A percentile compares a stretch with the other conserved stretches of the same genome.
Conservation (phyloP, 64 coral and sea anemone species). For the Platygyra sinensis region DNA sequence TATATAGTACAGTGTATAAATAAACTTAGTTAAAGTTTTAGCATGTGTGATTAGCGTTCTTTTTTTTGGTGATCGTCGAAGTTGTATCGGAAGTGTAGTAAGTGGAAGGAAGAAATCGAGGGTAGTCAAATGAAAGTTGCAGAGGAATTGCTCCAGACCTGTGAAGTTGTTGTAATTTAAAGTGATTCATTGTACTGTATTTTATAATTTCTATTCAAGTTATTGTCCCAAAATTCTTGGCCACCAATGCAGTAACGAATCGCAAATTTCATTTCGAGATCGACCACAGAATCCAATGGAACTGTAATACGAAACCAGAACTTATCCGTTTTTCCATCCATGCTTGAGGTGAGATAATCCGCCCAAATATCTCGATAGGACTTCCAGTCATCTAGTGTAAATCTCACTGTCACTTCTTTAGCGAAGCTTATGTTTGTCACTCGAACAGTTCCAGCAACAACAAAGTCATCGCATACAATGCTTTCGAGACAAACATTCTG, state of each 20-base stretch:
- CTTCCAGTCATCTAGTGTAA: conserved; percentile 45
- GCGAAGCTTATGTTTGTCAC: conserved; percentile 60
- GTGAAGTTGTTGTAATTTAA: no score
- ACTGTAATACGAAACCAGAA: conserved; percentile 49
- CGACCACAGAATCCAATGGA: conserved; percentile 15
- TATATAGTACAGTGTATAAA: no score
- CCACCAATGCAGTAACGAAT: conserved; percentile 43
- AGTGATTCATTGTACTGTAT: conserved; percentile 12
- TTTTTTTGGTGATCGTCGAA: no score
- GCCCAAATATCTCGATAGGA: conserved; percentile 54
- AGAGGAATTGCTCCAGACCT: no score
- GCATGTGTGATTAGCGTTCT: no score
- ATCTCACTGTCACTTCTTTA: conserved; percentile 63
- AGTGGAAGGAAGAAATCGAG: no score
- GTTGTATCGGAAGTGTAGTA: no score
- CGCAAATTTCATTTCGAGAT: conserved; percentile 46
- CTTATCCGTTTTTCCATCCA: conserved; percentile 51
- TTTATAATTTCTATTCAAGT: conserved; percentile 44
- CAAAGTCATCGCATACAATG: conserved; percentile 7
- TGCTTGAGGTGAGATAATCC: conserved; percentile 36
- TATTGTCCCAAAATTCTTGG: conserved; percentile 78
- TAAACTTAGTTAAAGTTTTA: no score
- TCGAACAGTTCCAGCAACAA: conserved; percentile 39
- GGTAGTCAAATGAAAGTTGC: no score
- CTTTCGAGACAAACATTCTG: conserved; percentile 61